Evolutionary conservation across 2,113 vertebrate genomes (phyloP).

Genomic region (Paracanthobrama guichenoti): DNA sequence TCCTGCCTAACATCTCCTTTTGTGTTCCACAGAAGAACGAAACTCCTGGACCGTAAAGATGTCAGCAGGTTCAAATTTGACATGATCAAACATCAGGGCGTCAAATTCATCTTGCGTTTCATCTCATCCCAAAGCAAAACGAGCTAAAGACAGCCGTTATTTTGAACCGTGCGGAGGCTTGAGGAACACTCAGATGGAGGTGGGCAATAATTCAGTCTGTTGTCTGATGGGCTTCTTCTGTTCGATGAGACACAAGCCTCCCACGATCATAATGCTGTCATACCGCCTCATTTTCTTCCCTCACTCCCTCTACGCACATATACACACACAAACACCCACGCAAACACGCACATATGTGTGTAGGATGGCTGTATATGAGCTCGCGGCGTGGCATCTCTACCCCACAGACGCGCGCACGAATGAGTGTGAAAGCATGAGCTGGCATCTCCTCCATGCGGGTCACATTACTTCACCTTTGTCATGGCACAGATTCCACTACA

Average conservation of each 20-base stretch:
- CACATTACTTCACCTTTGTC: too few relatives aligned
- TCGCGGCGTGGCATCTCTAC: conserved; percentile 6
- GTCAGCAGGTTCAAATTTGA: conserved; percentile 1
- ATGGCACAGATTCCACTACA: too few relatives aligned
- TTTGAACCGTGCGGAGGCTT: conserved; percentile 3
- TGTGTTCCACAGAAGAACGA: background rate
- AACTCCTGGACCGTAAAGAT: background rate
- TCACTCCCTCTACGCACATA: conserved; percentile 29
- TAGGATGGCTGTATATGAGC: conserved; percentile 24
- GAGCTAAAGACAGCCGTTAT: conserved; percentile 12
- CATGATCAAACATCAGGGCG: background rate
- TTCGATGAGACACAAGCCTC: conserved; percentile 37
- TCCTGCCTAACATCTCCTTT: background rate
- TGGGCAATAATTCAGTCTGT: conserved; percentile 40
- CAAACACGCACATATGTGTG: conserved; percentile 19
- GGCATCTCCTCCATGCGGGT: background rate
- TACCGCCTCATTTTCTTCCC: background rate
- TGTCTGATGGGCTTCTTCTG: conserved; percentile 31
- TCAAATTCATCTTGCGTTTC: conserved; percentile 10
- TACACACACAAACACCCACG: conserved; percentile 26
- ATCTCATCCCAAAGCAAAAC: background rate
- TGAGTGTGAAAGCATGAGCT: conserved; percentile 32
- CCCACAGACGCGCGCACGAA: background rate
- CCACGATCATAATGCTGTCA: conserved; percentile 24
- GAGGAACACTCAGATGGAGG: conserved; percentile 31